Percentiles rank a stretch among this genome's conserved stretches.
Conservation (phyloP, 2,797 vertebrate species). For the Aeoliscus strigatus region DNA sequence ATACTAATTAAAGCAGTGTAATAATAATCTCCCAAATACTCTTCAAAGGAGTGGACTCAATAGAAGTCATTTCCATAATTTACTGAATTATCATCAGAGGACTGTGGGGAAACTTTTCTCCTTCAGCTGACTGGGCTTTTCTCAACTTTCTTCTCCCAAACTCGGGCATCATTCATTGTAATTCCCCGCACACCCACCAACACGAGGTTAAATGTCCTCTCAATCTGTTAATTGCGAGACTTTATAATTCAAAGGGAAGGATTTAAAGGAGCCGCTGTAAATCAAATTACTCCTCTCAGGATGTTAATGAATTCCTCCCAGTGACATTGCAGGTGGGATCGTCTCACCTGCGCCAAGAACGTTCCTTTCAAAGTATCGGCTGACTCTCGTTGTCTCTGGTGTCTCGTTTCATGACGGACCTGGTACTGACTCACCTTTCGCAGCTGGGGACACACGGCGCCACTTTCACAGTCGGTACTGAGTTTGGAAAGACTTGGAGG, state of each 20-base stretch:
- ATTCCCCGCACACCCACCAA: conserved; percentile 30
- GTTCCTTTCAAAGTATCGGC: conserved; percentile 7
- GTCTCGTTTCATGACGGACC: no score
- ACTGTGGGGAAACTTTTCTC: conserved; percentile 29
- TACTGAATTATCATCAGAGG: conserved; percentile 56
- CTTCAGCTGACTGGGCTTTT: conserved; percentile 24
- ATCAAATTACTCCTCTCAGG: conserved; percentile 38
- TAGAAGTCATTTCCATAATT: conserved; percentile 61
- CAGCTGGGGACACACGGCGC: no score
- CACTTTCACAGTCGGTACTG: no score
- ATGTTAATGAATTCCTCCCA: conserved; percentile 56
- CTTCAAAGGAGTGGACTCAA: conserved; percentile 69
- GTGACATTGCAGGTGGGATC: conserved; percentile 47
- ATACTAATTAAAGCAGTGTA: conserved; percentile 76
- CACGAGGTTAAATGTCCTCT: conserved; percentile 48
- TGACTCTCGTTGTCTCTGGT: no score
- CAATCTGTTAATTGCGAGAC: conserved; percentile 62
- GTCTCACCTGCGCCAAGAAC: conserved; percentile 13
- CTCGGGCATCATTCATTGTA: conserved; percentile 18
- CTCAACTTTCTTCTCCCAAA: conserved; percentile 14
- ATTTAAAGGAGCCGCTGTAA: conserved; percentile 46
- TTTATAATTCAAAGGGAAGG: conserved; percentile 54
- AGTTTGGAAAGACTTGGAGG: no score
- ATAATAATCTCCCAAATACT: conserved; percentile 66
- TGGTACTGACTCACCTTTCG: no score